phyloP scores from a whole-genome alignment of 2,888 invertebrate genomes.

The Chymomyza amoena region DNA sequence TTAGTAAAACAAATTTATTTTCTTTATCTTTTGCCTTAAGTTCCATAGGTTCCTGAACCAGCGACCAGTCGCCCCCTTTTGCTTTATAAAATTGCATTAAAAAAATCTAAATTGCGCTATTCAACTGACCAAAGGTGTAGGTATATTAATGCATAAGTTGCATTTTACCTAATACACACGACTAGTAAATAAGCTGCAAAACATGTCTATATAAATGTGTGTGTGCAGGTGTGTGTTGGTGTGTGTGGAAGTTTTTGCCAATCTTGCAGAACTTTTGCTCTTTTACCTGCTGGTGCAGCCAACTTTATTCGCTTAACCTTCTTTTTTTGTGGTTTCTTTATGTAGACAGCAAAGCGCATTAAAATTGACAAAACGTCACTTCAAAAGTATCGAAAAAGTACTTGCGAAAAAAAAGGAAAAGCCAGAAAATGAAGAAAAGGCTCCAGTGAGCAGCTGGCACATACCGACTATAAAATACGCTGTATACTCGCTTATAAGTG shows the following conservation, averaged over 20 bases:
- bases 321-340: neutral
- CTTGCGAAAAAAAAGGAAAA: neutral
- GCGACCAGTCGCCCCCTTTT: no score
- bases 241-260: slow-evolving; percentile 25
- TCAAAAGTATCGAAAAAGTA: slow-evolving; percentile 43
- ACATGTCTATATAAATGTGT: slow-evolving; percentile 7
- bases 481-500: no score
- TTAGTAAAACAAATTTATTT: no score
- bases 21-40: no score
- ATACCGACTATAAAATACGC: no score
- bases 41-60: no score
- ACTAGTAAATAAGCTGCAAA: slow-evolving; percentile 11
- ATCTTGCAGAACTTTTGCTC: slow-evolving; percentile 47
- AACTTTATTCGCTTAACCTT: neutral
- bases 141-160: neutral
- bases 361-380: slow-evolving; percentile 58
- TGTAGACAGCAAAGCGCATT: slow-evolving; percentile 46
- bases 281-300: slow-evolving; percentile 36
- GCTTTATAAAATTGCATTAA: no score
- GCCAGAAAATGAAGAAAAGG: no score
- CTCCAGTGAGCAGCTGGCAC: no score
- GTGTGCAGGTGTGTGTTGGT: slow-evolving; percentile 15
- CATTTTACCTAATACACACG: neutral
- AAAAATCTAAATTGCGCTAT: no score
- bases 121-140: no score